These are phyloP conservation scores for Pachliopta kotzebuea DNA, from an alignment of 2,888 invertebrate genomes.

Conservation along the genomic window DNA sequence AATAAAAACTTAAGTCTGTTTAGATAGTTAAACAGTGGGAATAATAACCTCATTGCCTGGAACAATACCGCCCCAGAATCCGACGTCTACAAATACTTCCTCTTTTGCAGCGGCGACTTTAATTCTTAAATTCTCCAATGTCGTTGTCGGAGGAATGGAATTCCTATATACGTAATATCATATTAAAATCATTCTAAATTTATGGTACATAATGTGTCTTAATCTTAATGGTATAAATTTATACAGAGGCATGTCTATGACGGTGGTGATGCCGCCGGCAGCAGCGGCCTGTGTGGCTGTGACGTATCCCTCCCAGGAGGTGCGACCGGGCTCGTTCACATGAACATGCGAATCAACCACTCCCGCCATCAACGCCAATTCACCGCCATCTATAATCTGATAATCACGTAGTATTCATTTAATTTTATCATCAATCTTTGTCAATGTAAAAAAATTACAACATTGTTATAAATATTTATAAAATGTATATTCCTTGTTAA, in stretches of 20 bases:
- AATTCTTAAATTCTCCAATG: conserved; percentile 77
- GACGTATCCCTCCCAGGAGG: conserved; percentile 86
- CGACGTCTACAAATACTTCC: conserved; percentile 84
- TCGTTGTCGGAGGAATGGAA: conserved; percentile 86
- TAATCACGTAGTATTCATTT: conserved; percentile 7
- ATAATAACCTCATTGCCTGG: conserved; percentile 80
- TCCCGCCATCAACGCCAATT: conserved; percentile 80
- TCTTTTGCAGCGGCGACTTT: conserved; percentile 81
- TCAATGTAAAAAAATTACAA: too few relatives aligned
- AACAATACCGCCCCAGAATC: conserved; percentile 87
- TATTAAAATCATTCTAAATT: not conserved
- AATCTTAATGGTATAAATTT: conserved; percentile 64
- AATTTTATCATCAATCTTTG: too few relatives aligned
- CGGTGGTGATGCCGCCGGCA: conserved; percentile 86
- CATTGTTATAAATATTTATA: not conserved
- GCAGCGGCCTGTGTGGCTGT: conserved; percentile 86
- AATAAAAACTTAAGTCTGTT: too few relatives aligned
- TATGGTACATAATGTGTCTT: conserved; percentile 66
- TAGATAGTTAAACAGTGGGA: too few relatives aligned
- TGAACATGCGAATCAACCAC: conserved; percentile 87
- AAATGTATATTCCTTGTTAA: not conserved
- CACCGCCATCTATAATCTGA: conserved; percentile 56
- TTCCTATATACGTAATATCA: conserved; percentile 69
- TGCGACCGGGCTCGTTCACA: conserved; percentile 85
- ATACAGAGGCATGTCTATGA: conserved; percentile 87